Percentiles rank a stretch among this genome's conserved stretches.
phyloP scores from a whole-genome alignment of 2,888 invertebrate genomes.

The Perizoma flavofasciatum region DNA sequence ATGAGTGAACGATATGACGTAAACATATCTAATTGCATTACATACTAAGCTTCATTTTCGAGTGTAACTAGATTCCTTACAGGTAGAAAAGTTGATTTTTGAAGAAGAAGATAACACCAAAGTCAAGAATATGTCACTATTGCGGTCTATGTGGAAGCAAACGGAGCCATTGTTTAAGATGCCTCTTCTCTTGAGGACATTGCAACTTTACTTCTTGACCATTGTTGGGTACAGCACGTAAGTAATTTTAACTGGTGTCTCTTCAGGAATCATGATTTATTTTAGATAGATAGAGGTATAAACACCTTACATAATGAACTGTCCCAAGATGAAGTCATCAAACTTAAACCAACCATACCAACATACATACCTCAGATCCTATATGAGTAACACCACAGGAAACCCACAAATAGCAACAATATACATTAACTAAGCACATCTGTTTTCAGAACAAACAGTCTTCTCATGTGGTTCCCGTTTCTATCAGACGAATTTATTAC shows the following conservation, averaged over 20 bases:
- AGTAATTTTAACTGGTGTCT: slow-evolving; percentile 7
- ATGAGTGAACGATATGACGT: too few species aligned
- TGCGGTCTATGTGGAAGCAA: slow-evolving; percentile 42
- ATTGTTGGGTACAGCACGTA: slow-evolving; percentile 25
- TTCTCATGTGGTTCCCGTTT: slow-evolving; percentile 25
- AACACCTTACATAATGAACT: too few species aligned
- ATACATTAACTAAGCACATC: too few species aligned
- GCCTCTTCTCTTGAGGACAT: slow-evolving; percentile 27
- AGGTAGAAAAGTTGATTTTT: slow-evolving; percentile 52
- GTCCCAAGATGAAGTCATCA: too few species aligned
- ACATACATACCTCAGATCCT: too few species aligned
- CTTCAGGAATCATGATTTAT: too few species aligned
- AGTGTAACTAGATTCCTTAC: slow-evolving; percentile 6
- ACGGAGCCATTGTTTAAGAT: slow-evolving; percentile 32
- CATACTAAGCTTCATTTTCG: too few species aligned
- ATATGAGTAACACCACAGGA: too few species aligned
- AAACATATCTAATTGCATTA: too few species aligned
- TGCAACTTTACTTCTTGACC: slow-evolving; percentile 35
- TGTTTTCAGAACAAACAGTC: slow-evolving; percentile 17
- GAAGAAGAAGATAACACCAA: slow-evolving; percentile 44
- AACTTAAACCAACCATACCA: too few species aligned
- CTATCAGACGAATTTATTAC: slow-evolving; percentile 13
- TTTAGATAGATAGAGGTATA: too few species aligned
- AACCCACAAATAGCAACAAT: too few species aligned
- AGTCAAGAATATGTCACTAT: slow-evolving; percentile 48